Evolutionary conservation across 2,113 vertebrate species (phyloP).

Genomic region (Chaetodon auriga): DNA sequence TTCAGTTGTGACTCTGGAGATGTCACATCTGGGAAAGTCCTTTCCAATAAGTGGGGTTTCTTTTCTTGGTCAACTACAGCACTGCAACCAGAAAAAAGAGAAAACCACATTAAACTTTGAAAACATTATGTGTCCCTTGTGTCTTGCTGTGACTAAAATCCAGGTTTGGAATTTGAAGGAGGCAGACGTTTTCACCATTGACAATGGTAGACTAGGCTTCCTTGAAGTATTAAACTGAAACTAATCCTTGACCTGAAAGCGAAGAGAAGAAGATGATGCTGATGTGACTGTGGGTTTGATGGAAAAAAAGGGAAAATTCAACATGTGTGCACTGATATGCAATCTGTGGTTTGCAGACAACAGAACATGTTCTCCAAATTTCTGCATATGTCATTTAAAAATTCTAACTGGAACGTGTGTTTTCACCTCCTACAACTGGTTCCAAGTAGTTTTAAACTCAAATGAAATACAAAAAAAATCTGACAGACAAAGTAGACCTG

Average conservation of each 20-base stretch:
- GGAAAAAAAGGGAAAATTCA: background rate
- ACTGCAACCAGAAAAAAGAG: conserved; percentile 38
- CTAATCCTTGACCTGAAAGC: background rate
- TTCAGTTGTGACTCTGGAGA: background rate
- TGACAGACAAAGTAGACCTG: too few relatives aligned
- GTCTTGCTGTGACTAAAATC: background rate
- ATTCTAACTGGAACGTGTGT: background rate
- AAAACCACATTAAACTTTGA: background rate
- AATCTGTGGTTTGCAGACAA: too few relatives aligned
- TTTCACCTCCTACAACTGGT: background rate
- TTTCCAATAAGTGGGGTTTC: background rate
- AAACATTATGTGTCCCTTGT: background rate
- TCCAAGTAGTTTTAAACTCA: too few relatives aligned
- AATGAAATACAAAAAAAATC: too few relatives aligned
- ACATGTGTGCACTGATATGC: background rate
- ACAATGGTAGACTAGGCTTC: background rate
- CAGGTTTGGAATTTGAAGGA: background rate
- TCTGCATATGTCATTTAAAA: background rate
- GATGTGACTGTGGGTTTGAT: background rate
- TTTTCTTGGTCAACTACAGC: conserved; percentile 4
- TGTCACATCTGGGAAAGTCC: conserved; percentile 2
- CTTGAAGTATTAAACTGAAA: background rate
- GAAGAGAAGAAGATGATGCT: background rate
- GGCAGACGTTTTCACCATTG: background rate
- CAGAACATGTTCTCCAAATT: background rate